Evolutionary conservation across 2,888 invertebrate species (phyloP).

Genomic region (Conops quadrifasciatus): DNA sequence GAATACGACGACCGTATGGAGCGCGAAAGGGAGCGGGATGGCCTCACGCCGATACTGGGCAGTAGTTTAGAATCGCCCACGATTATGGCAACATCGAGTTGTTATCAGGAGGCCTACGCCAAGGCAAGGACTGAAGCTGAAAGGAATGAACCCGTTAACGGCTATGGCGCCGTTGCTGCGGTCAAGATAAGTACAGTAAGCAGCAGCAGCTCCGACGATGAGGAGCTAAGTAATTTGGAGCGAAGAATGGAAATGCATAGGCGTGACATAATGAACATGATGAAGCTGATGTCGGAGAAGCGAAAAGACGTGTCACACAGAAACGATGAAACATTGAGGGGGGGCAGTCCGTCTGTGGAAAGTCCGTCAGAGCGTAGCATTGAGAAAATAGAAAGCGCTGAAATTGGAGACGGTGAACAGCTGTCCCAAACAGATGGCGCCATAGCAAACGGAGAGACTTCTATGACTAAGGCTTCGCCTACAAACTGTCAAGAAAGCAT

Average conservation of each 20-base stretch:
- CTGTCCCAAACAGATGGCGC: not conserved
- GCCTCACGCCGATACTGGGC: slow-evolving; percentile 51
- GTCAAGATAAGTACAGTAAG: slow-evolving; percentile 55
- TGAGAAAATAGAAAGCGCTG: too few species aligned
- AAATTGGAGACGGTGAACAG: too few species aligned
- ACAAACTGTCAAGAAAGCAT: slow-evolving; percentile 7
- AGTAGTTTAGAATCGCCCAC: slow-evolving; percentile 48
- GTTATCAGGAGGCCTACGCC: slow-evolving; percentile 11
- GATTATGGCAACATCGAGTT: slow-evolving; percentile 33
- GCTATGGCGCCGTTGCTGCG: slow-evolving; percentile 20
- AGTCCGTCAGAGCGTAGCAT: too few species aligned
- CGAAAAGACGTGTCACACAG: slow-evolving; percentile 41
- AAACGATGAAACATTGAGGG: not conserved
- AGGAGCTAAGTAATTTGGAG: slow-evolving; percentile 46
- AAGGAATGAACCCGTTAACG: slow-evolving; percentile 7
- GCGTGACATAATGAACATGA: slow-evolving; percentile 53
- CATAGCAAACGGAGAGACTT: not conserved
- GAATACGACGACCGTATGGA: slow-evolving; percentile 53
- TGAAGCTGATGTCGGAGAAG: slow-evolving; percentile 57
- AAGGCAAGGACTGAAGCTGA: not conserved
- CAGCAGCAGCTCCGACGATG: slow-evolving; percentile 54
- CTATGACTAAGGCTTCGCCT: not conserved
- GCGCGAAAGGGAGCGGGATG: slow-evolving; percentile 46
- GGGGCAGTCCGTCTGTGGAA: too few species aligned
- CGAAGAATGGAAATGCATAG: slow-evolving; percentile 42